Percentiles rank a stretch among this genome's conserved stretches.
phyloP scores from a whole-genome alignment of 2,888 invertebrate species.

The Capitulum mitella region DNA sequence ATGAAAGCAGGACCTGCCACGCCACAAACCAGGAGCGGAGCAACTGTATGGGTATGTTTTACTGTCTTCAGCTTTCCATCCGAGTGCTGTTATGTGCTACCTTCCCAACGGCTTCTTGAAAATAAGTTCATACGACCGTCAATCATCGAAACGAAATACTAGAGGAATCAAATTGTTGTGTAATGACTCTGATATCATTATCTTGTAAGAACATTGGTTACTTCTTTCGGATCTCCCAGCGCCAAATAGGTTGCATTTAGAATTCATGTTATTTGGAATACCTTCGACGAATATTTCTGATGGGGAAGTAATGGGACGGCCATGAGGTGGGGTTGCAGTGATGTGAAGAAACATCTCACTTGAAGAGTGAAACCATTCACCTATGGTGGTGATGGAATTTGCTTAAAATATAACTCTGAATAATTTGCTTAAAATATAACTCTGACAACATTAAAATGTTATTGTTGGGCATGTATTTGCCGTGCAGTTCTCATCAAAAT shows the following conservation, averaged over 20 bases:
- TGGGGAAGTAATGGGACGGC: not conserved
- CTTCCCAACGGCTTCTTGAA: too few species aligned
- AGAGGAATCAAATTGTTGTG: too few species aligned
- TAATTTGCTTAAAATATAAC: not conserved
- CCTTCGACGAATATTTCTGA: not conserved
- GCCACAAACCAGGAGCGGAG: too few species aligned
- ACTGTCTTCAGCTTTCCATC: too few species aligned
- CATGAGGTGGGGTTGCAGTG: not conserved
- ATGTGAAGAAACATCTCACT: not conserved
- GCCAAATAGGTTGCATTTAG: not conserved
- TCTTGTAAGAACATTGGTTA: too few species aligned
- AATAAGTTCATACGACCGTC: not conserved
- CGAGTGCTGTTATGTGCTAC: too few species aligned
- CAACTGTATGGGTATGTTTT: too few species aligned
- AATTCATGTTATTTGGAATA: not conserved
- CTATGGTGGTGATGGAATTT: not conserved
- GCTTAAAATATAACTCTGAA: too few species aligned
- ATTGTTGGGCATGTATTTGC: not conserved
- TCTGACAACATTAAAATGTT: not conserved
- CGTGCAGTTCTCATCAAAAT: not conserved
- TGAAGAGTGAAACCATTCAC: not conserved
- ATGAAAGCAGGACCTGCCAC: not conserved
- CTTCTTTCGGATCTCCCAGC: not conserved
- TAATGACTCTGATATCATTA: too few species aligned
- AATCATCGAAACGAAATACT: too few species aligned